Percentiles rank a stretch among this genome's conserved stretches.
Conservation (phyloP, 2,888 invertebrate genomes). For the Lepidocyrtinus sp. region DNA sequence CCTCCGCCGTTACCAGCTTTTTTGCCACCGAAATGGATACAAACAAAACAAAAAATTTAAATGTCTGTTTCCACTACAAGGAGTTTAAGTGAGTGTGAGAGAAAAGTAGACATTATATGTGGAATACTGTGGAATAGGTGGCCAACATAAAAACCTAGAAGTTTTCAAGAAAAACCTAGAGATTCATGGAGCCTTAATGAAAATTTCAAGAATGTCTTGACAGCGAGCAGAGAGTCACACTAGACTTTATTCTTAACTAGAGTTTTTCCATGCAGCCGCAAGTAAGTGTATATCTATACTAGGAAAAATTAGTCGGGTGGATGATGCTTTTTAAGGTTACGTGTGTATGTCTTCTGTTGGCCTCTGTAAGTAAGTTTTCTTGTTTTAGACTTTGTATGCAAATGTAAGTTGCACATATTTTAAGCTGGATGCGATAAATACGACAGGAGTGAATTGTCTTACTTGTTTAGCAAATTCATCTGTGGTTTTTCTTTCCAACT, state of each 20-base stretch:
- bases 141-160: no score
- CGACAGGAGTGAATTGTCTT: constrained; percentile 47
- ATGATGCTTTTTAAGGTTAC: no score
- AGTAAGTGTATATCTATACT: not conserved
- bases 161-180: constrained; percentile 34
- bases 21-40: no score
- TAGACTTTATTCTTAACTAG: constrained; percentile 1
- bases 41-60: no score
- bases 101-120: no score
- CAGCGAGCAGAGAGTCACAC: constrained; percentile 41
- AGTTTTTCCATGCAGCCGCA: not conserved
- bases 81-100: no score
- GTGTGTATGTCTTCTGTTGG: no score
- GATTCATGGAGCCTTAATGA: constrained; percentile 65
- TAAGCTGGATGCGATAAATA: constrained; percentile 32
- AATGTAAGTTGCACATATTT: constrained; percentile 30
- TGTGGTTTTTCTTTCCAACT: constrained; percentile 36
- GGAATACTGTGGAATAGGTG: no score
- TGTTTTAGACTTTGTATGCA: constrained; percentile 22
- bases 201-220: constrained; percentile 66
- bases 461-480: constrained; percentile 40
- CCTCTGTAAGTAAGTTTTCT: constrained; percentile 6
- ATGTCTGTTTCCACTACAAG: no score
- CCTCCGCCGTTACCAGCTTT: no score
- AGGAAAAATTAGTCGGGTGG: not conserved